Evolutionary conservation across 2,113 vertebrate genomes (phyloP).

Genomic region (Mesoclemmys tuberculata): DNA sequence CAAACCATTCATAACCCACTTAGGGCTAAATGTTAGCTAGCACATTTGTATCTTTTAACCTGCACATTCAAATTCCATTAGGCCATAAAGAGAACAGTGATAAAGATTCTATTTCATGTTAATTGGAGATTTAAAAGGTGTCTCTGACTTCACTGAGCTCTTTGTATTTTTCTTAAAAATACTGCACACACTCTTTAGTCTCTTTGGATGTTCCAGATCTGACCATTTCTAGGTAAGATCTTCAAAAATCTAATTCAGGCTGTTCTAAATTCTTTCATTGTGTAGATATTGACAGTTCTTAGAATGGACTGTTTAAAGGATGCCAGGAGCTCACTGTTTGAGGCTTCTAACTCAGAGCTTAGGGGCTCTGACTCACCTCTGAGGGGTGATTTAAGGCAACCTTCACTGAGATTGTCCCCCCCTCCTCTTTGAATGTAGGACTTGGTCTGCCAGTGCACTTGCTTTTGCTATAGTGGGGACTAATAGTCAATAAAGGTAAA

Average conservation of each 20-base stretch:
- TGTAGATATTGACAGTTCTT: not conserved
- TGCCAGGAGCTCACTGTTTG: not conserved
- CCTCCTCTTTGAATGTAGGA: not conserved
- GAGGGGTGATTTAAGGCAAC: not conserved
- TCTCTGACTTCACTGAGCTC: not conserved
- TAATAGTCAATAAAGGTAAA: not conserved
- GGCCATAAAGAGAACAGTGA: not conserved
- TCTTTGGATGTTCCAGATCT: not conserved
- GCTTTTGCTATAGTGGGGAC: not conserved
- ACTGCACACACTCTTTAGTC: not conserved
- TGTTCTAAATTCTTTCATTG: not conserved
- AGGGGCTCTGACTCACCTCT: not conserved
- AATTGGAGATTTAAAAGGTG: not conserved
- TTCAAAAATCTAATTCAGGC: not conserved
- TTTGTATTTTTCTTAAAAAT: not conserved
- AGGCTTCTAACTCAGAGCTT: not conserved
- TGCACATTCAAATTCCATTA: slow-evolving; percentile 2
- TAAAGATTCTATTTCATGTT: not conserved
- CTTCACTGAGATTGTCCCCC: not conserved
- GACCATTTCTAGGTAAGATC: not conserved
- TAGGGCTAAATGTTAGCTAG: not conserved
- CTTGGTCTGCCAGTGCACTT: not conserved
- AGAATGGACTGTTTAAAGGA: not conserved
- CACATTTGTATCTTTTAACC: not conserved
- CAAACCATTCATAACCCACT: not conserved